phyloP scores from a whole-genome alignment of 2,797 vertebrate genomes.

The Harpagifer antarcticus region DNA sequence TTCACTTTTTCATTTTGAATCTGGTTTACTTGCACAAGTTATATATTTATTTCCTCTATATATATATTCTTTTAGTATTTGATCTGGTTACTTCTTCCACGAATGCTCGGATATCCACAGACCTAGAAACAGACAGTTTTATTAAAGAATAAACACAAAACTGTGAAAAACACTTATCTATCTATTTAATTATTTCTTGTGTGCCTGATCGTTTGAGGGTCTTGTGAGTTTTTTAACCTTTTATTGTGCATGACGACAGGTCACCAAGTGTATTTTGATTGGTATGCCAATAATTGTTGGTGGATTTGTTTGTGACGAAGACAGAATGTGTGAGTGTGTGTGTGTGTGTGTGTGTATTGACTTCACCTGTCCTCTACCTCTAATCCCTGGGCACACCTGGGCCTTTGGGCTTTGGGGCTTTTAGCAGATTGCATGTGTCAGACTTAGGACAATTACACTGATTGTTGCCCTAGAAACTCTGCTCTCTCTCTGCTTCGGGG shows the following conservation, averaged over 20 bases:
- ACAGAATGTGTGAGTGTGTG: background rate
- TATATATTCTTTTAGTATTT: background rate
- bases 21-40: background rate
- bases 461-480: slow-evolving; percentile 84
- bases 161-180: too few species aligned
- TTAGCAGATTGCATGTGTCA: slow-evolving; percentile 87
- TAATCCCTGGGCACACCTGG: slow-evolving; percentile 84
- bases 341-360: slow-evolving; percentile 58
- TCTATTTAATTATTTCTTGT: background rate
- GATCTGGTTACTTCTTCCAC: background rate
- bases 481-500: slow-evolving; percentile 58
- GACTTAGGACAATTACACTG: slow-evolving; percentile 84
- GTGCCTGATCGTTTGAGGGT: background rate
- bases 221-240: background rate
- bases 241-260: background rate
- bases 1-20: background rate
- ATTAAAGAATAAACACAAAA: too few species aligned
- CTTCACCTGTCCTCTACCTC: slow-evolving; percentile 82
- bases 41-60: background rate
- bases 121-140: too few species aligned
- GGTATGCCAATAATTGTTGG: background rate
- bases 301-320: background rate
- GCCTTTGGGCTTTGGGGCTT: slow-evolving; percentile 80
- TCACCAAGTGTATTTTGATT: background rate
- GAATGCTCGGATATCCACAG: background rate